Percentiles rank a stretch among this genome's conserved stretches.
phyloP scores from a whole-genome alignment of 2,888 invertebrate genomes.

The Opisthograptis luteolata region DNA sequence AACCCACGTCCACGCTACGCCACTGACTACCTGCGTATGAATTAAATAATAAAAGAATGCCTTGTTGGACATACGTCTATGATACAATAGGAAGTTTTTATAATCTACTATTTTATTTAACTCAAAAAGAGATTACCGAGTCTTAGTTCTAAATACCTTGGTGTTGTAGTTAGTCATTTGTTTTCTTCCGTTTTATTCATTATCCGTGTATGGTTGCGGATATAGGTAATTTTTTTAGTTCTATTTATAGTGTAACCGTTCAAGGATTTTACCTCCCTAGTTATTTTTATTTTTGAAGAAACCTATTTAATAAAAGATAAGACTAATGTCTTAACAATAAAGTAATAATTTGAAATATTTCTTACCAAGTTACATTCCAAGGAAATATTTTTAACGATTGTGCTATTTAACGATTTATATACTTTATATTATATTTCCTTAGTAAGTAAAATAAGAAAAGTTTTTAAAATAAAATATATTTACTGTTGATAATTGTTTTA shows the following conservation, averaged over 20 bases:
- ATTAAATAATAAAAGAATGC: no score
- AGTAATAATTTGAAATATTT: not conserved
- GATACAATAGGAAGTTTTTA: no score
- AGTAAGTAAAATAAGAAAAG: constrained; percentile 21
- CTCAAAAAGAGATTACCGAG: not conserved
- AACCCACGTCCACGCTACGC: no score
- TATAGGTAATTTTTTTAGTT: not conserved
- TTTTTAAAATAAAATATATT: constrained; percentile 26
- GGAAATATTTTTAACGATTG: constrained; percentile 1
- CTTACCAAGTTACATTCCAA: not conserved
- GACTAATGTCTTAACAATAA: not conserved
- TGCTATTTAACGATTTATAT: no score
- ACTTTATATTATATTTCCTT: no score
- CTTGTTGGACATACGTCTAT: no score
- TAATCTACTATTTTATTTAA: no score
- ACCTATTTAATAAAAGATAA: no score
- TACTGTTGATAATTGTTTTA: constrained; percentile 29
- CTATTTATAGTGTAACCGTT: not conserved
- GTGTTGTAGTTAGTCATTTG: not conserved
- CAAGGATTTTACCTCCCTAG: not conserved
- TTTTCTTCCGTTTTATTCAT: not conserved
- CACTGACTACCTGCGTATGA: no score
- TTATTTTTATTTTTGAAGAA: not conserved
- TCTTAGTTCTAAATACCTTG: not conserved
- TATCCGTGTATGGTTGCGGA: constrained; percentile 14